These are phyloP conservation scores for Hipparchia sbordonii DNA, from an alignment of 2,888 invertebrate species.

Conservation along the genomic window DNA sequence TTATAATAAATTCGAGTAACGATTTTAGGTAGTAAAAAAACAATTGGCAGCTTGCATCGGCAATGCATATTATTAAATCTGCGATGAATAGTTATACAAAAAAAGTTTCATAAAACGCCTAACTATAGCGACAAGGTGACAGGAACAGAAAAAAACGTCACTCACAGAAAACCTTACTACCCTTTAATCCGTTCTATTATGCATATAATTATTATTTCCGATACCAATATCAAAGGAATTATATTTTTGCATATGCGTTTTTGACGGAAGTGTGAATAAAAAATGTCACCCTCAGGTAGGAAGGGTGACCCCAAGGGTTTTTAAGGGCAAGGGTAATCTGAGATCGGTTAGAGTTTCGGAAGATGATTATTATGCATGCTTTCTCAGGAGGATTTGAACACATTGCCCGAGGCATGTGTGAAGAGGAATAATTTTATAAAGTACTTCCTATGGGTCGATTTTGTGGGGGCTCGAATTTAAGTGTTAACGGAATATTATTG, in stretches of 20 bases:
- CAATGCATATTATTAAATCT: slow-evolving; percentile 71
- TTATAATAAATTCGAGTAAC: neutral
- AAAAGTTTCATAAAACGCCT: slow-evolving; percentile 41
- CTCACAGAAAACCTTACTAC: slow-evolving; percentile 62
- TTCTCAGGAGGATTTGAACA: slow-evolving; percentile 79
- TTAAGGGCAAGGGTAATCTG: slow-evolving; percentile 66
- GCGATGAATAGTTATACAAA: slow-evolving; percentile 42
- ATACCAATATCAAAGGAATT: slow-evolving; percentile 77
- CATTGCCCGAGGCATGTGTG: slow-evolving; percentile 67
- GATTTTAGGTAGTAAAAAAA: neutral
- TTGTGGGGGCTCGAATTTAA: slow-evolving; percentile 53
- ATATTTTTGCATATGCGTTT: slow-evolving; percentile 78
- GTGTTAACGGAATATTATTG: slow-evolving; percentile 52
- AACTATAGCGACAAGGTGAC: slow-evolving; percentile 72
- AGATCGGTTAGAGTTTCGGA: slow-evolving; percentile 64
- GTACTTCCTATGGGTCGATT: slow-evolving; percentile 63
- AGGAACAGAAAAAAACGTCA: slow-evolving; percentile 70
- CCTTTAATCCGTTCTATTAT: slow-evolving; percentile 79
- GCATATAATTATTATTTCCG: slow-evolving; percentile 83
- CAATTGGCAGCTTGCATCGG: slow-evolving; percentile 60
- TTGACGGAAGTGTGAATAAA: slow-evolving; percentile 81
- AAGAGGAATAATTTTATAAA: slow-evolving; percentile 48
- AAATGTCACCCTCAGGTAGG: slow-evolving; percentile 78
- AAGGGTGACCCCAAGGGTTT: slow-evolving; percentile 74
- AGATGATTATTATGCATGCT: slow-evolving; percentile 78